Percentiles rank a stretch among this genome's conserved stretches.
Evolutionary conservation across 1,140 invertebrate genomes (phyloP).

Genomic region (Drosophila murphyi): DNA sequence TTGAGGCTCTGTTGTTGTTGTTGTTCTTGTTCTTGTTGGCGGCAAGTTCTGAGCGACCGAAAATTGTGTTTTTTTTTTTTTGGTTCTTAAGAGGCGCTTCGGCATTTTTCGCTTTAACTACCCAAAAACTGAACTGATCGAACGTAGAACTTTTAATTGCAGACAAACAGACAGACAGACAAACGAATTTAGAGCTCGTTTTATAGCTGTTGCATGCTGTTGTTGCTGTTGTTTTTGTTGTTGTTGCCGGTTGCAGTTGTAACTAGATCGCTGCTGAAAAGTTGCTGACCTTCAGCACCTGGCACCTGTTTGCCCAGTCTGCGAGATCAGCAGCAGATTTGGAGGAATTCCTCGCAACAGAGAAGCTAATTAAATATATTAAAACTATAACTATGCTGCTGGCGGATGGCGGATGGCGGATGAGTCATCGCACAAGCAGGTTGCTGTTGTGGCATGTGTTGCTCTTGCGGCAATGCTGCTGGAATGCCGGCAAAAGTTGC

Average conservation of each 20-base stretch:
- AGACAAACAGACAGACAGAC: background rate
- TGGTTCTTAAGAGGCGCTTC: constrained; percentile 15
- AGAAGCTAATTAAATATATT: constrained; percentile 69
- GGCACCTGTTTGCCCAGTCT: constrained; percentile 68
- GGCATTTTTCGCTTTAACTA: constrained; percentile 2
- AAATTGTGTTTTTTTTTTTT: constrained; percentile 15
- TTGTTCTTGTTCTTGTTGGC: constrained; percentile 19
- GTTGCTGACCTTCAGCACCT: constrained; percentile 62
- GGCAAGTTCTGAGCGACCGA: constrained; percentile 24
- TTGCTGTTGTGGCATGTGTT: constrained; percentile 4
- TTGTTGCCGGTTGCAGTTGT: constrained; percentile 8
- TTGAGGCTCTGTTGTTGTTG: constrained; percentile 6
- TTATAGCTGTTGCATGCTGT: background rate
- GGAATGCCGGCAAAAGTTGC: constrained; percentile 54
- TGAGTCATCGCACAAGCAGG: constrained; percentile 36
- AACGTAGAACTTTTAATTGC: constrained; percentile 21
- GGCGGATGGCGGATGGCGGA: background rate
- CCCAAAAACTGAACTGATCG: constrained; percentile 9
- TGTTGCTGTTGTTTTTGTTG: background rate
- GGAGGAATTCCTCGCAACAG: constrained; percentile 37
- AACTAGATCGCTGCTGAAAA: constrained; percentile 40
- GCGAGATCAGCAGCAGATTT: constrained; percentile 24
- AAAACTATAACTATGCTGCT: constrained; percentile 37
- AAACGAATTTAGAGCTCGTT: background rate
- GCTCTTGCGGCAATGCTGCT: constrained; percentile 20